Conservation (phyloP, 2,888 invertebrate genomes). For the Cheiracanthium punctorium region DNA sequence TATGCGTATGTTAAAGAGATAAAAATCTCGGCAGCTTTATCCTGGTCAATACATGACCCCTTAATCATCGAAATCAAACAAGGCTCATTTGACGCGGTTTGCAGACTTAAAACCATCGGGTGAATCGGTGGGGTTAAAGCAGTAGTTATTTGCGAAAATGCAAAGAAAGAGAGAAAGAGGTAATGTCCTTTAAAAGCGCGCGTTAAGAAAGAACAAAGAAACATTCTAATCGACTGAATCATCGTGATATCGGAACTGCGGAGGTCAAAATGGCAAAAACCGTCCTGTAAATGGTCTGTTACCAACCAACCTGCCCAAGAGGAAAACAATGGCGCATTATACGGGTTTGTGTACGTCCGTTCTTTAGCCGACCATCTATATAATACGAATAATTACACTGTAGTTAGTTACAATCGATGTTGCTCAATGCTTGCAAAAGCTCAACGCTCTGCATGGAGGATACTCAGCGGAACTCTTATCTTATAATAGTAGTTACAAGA, state of each 20-base stretch:
- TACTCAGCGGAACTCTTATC: not conserved
- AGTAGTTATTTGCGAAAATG: too few relatives aligned
- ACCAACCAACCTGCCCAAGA: not conserved
- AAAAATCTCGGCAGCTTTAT: too few relatives aligned
- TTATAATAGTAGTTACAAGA: not conserved
- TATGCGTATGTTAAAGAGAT: too few relatives aligned
- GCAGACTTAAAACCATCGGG: too few relatives aligned
- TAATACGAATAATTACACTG: not conserved
- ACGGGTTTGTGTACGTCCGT: not conserved
- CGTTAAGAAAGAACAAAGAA: slow-evolving; percentile 3
- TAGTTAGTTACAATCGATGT: not conserved
- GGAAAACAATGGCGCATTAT: slow-evolving; percentile 9
- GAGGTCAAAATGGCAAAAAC: slow-evolving; percentile 2
- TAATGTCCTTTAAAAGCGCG: slow-evolving; percentile 1
- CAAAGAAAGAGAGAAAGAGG: not conserved
- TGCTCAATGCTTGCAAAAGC: not conserved
- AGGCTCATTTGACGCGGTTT: too few relatives aligned
- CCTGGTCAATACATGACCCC: too few relatives aligned
- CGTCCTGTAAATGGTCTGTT: slow-evolving; percentile 5
- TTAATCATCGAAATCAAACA: too few relatives aligned
- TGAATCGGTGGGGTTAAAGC: too few relatives aligned
- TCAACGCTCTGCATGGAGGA: not conserved
- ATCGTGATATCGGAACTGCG: slow-evolving; percentile 5
- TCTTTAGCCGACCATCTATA: not conserved
- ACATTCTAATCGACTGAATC: slow-evolving; percentile 10